Base-by-base conservation (phyloP, 2,797 vertebrate genomes). In the Fistularia commersonii region DNA sequence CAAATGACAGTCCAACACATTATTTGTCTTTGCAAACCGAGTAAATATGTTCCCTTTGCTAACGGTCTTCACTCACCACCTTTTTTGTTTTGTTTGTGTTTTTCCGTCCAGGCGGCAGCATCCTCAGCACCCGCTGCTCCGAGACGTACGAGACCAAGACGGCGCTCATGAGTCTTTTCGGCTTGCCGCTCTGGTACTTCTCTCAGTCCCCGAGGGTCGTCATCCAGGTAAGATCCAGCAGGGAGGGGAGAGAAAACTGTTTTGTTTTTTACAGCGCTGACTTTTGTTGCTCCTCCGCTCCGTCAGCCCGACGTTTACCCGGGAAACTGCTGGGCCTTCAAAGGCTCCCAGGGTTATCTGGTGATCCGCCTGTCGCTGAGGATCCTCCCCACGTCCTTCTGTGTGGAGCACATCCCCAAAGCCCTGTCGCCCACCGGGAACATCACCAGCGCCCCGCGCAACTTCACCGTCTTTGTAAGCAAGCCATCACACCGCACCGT, bases 261-360 rank as follows among this genome's bases (percentile, higher is more conserved):
- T 10, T 40, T 40, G 38, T 40, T 40, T 2, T 13, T 3, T 15
- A 1, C 11, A 37, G 13, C 5, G 3, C 11, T n/a, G 12, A 13
- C 38, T 6, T 11, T 6, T 9, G 11, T 6, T 33, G 6, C 32
- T 3, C 37, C 51, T 39, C 6, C 13, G 2, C 3, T 49, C 52
- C 32, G 45, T 10, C 64, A 99, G 96, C 96, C 96, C 8, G 96
- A 99, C 41, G 88, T 97, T 49, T 92, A 96, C 63, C 96, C 96
- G 2, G 96, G 96, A 5, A 99, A 99, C 87, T 99, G 96, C 88
- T 99, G 96, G 95, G 95, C 96, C 0, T 99, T 98, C 77, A 93
- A 89, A 83, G 95, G 96, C 64, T 94, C 94, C 1, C 94, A 97
- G 66, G 96, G 96, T 6, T 97, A 94, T 54, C 89, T 98, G 40